Base-by-base conservation (phyloP, 2,888 invertebrate genomes). In the Calameuta pallipes region DNA sequence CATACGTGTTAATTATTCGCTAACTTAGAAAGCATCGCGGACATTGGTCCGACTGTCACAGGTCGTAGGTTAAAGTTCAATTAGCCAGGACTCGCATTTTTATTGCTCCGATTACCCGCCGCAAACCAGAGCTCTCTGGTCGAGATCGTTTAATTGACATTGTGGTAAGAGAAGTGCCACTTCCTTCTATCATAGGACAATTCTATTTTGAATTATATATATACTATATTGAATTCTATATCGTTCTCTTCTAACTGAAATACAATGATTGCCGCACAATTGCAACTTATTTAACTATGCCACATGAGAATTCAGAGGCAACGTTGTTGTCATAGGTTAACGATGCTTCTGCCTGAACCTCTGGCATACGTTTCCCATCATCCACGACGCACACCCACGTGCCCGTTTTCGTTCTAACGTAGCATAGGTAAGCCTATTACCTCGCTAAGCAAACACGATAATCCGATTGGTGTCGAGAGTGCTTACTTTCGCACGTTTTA, bases 401-500 rank as follows among this genome's bases (percentile, higher is more conserved):
- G 77, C 75, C 75, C 73, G 75, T 81, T 80, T 81, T 73, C 75
- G 77, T 82, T 78, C 34, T 56, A 77, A 76, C 76, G 75, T 80
- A 76, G 77, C 77, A 80, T 79, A 76, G 77, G 79, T 86, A 88
- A 86, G 85, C 85, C 87, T 87, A 87, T 89, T 89, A 87, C 80
- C 79, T 75, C 76, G 80, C 85, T 88, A 85, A 87, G 83, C 86
- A 88, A 89, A 88, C 86, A 87, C 78, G 79, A 70, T 88, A 88
- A 89, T 88, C 89, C 85, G 88, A 89, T 89, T 87, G 86, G 56
- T 81, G 77, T 84, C 79, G 81, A 87, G 88, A 86, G 88, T 84
- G 85, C 87, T 90, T 87, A 86, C 85, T 88, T 88, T 89, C 87
- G 89, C 89, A 88, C 89, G 89, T 89, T 90, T 87, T 87, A 85